These are phyloP conservation scores for Microtus oregoni DNA, from an alignment of 2,113 vertebrate genomes.

Conservation along the genomic window DNA sequence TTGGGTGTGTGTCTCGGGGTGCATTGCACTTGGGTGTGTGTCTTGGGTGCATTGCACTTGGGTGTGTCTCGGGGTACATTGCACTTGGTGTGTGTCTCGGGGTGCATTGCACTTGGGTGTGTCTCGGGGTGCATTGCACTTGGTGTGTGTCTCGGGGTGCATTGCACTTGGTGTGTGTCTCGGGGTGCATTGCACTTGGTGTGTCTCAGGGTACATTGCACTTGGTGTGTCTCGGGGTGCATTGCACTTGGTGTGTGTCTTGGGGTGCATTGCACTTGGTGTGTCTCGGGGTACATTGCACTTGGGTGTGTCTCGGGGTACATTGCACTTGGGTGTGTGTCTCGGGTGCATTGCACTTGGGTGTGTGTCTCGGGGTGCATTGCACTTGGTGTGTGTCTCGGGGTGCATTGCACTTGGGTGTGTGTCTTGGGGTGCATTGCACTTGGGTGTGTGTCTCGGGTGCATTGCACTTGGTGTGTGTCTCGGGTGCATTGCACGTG, in stretches of 20 bases:
- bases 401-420: not conserved
- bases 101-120: too few species aligned
- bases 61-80: not conserved
- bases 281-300: not conserved
- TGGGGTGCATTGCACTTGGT: not conserved
- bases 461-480: not conserved
- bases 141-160: not conserved
- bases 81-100: not conserved
- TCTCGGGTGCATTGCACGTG: not conserved
- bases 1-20: too few species aligned
- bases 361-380: too few species aligned
- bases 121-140: not conserved
- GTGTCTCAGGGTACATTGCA: not conserved
- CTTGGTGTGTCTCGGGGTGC: too few species aligned
- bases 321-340: not conserved
- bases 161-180: too few species aligned
- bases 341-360: too few species aligned
- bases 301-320: not conserved
- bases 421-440: not conserved
- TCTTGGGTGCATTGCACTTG: not conserved
- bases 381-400: not conserved
- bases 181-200: not conserved
- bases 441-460: not conserved
- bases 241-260: too few species aligned
- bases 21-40: not conserved